Evolutionary conservation across 2,797 vertebrate species (phyloP).

Genomic region (Lacerta viridis): DNA sequence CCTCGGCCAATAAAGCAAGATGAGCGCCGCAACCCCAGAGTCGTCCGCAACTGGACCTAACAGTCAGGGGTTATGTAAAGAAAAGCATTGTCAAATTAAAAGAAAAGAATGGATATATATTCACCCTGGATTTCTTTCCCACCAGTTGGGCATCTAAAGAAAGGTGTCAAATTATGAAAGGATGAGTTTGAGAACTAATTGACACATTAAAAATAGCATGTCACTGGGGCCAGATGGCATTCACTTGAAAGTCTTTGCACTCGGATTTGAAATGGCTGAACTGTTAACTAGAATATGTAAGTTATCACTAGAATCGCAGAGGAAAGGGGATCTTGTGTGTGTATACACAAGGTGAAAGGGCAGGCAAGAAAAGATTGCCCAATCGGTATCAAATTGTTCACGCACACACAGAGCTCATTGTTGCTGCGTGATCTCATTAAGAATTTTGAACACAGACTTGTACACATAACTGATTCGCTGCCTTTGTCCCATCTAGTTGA

Average conservation of each 20-base stretch:
- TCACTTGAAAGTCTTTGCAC: background rate
- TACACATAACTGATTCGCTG: background rate
- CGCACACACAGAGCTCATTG: background rate
- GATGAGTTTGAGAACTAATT: background rate
- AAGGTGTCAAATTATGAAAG: background rate
- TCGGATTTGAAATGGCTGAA: background rate
- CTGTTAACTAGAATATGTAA: background rate
- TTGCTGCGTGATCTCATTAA: background rate
- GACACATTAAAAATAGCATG: background rate
- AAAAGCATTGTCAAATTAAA: background rate
- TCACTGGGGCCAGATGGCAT: background rate
- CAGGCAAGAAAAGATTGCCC: background rate
- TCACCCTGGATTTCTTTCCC: background rate
- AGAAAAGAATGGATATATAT: background rate
- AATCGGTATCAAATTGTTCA: background rate
- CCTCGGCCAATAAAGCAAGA: too few relatives aligned
- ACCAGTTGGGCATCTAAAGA: background rate
- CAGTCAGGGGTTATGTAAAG: background rate
- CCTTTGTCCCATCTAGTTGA: background rate
- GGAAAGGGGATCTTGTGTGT: background rate
- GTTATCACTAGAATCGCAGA: background rate
- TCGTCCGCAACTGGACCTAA: too few relatives aligned
- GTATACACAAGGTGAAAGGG: background rate
- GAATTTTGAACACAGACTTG: background rate
- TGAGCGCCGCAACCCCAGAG: too few relatives aligned